Evolutionary conservation across 2,888 invertebrate species (phyloP).

Genomic region (Melieria omissa): DNA sequence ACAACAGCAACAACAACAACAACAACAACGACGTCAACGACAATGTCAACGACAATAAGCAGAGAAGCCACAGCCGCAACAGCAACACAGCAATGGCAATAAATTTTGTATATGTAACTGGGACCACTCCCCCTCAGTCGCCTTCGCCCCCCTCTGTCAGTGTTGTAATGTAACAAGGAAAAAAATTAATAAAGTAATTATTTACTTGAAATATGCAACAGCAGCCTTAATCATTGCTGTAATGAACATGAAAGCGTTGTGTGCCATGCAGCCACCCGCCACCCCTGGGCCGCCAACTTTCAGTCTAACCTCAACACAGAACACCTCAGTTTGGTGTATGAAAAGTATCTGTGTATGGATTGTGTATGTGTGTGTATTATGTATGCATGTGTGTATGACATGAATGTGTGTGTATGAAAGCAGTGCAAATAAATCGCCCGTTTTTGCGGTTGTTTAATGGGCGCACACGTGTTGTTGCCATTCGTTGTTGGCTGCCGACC

Average conservation of each 20-base stretch:
- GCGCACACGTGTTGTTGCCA: too few species aligned
- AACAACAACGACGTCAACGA: not conserved
- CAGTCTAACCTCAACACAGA: too few species aligned
- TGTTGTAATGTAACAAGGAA: not conserved
- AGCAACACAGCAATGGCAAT: constrained; percentile 18
- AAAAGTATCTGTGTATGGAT: too few species aligned
- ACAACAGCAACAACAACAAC: constrained; percentile 8
- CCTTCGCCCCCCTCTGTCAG: not conserved
- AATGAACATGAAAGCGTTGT: not conserved
- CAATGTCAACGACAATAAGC: constrained; percentile 6
- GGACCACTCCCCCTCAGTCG: constrained; percentile 7
- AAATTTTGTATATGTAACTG: not conserved
- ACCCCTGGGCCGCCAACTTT: too few species aligned
- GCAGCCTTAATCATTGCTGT: not conserved
- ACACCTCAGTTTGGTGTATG: too few species aligned
- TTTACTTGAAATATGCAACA: not conserved
- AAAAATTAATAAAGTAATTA: constrained; percentile 23
- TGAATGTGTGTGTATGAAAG: too few species aligned
- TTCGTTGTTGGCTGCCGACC: too few species aligned
- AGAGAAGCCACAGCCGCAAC: constrained; percentile 1
- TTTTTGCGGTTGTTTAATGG: too few species aligned
- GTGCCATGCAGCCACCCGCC: too few species aligned
- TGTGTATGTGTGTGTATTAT: too few species aligned
- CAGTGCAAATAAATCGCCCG: too few species aligned
- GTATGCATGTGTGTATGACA: too few species aligned